A percentile compares a stretch with the other conserved stretches of the same genome.
phyloP scores from a whole-genome alignment of 2,113 vertebrate species.

The Poeciliopsis occidentalis region DNA sequence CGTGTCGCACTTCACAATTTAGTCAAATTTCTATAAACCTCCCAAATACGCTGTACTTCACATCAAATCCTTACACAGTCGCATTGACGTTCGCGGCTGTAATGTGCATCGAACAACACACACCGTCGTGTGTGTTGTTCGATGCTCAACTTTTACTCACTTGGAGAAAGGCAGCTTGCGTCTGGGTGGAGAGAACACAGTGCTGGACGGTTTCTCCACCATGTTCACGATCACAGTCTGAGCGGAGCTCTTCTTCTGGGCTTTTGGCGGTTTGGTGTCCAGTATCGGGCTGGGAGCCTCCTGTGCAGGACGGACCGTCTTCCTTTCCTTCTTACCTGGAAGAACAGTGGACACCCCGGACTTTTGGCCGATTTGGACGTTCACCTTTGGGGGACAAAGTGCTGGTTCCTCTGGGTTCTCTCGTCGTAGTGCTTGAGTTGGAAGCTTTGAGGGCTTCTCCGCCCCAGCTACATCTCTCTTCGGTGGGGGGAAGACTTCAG shows the following conservation, averaged over 20 bases:
- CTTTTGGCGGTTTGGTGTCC: constrained; percentile 74
- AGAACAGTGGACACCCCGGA: not conserved
- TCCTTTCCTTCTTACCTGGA: constrained; percentile 37
- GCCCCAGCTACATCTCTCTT: constrained; percentile 2
- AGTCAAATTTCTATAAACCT: too few relatives aligned
- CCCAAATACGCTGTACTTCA: too few relatives aligned
- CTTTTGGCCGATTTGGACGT: constrained; percentile 46
- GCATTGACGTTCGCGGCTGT: too few relatives aligned
- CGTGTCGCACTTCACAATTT: too few relatives aligned
- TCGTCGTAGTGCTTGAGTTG: not conserved
- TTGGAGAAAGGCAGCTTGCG: constrained; percentile 82
- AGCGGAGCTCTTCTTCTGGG: constrained; percentile 73
- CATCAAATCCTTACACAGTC: too few relatives aligned
- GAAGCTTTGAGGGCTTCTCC: constrained; percentile 3
- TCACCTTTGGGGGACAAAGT: constrained; percentile 46
- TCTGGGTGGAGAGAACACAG: constrained; percentile 86
- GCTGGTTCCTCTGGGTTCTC: constrained; percentile 6
- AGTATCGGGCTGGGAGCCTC: constrained; percentile 71
- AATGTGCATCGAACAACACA: too few relatives aligned
- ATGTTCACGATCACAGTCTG: constrained; percentile 80
- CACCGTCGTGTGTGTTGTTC: too few relatives aligned
- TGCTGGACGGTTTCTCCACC: constrained; percentile 74
- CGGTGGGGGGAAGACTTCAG: not conserved
- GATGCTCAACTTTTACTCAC: constrained; percentile 77
- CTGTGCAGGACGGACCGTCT: constrained; percentile 2